Conservation (phyloP, 2,113 vertebrate species). For the Tragelaphus buxtoni region DNA sequence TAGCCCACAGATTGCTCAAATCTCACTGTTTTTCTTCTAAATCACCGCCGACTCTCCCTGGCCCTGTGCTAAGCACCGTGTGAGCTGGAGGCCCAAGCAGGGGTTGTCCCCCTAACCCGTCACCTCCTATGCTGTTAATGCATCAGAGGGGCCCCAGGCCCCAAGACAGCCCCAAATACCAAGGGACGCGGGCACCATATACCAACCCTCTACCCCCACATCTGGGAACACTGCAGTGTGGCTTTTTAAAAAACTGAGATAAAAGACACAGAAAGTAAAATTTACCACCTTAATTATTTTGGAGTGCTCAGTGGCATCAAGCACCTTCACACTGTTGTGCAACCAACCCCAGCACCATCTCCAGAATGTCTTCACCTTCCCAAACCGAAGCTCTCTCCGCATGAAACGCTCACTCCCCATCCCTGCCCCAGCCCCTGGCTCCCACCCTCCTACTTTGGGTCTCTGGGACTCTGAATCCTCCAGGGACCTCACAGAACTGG, state of each 20-base stretch:
- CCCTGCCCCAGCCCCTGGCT: fast-evolving
- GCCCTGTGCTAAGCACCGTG: slow-evolving; percentile 71
- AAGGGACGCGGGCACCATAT: too few relatives aligned
- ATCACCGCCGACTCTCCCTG: slow-evolving; percentile 76
- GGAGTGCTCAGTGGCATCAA: neutral
- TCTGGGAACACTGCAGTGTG: fast-evolving
- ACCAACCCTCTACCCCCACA: neutral
- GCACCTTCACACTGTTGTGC: fast-evolving
- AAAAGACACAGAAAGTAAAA: neutral
- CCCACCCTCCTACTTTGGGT: neutral
- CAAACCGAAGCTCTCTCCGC: neutral
- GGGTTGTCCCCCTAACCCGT: slow-evolving; percentile 68
- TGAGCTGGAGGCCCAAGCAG: slow-evolving; percentile 65
- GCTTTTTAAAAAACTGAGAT: neutral
- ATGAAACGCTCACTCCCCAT: fast-evolving
- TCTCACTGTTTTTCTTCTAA: slow-evolving; percentile 81
- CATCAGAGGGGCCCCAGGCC: neutral
- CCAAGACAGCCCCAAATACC: neutral
- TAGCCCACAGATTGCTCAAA: slow-evolving; percentile 81
- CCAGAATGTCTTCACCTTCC: fast-evolving
- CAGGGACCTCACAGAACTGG: fast-evolving
- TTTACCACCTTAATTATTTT: neutral
- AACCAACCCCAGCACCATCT: fast-evolving
- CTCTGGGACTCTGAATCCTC: neutral
- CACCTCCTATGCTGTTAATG: neutral